Evolutionary conservation across 1,140 invertebrate species (phyloP).

Genomic region (Cephus cinctus): DNA sequence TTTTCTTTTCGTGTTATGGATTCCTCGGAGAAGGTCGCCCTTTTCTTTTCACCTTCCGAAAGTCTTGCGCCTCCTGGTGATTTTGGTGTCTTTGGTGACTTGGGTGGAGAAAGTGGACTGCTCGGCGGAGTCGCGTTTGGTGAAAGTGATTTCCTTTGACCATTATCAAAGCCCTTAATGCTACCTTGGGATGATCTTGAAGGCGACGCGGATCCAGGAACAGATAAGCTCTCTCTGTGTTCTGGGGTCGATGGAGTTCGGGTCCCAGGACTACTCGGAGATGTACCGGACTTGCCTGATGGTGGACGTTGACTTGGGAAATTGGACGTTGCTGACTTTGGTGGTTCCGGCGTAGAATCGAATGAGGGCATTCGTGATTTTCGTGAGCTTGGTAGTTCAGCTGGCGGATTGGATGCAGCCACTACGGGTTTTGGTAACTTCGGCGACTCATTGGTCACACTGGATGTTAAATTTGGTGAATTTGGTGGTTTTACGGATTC

Average conservation of each 20-base stretch:
- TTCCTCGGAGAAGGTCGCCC: conserved; percentile 31
- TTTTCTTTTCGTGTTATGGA: not conserved
- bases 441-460: too few relatives aligned
- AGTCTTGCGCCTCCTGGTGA: conserved; percentile 16
- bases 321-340: too few relatives aligned
- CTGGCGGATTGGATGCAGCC: too few relatives aligned
- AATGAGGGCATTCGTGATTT: too few relatives aligned
- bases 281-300: not conserved
- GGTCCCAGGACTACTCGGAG: not conserved
- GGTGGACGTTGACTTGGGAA: conserved; percentile 9
- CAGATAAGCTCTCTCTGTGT: conserved; percentile 5
- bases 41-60: conserved; percentile 21
- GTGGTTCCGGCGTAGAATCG: too few relatives aligned
- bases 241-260: not conserved
- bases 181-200: conserved; percentile 23
- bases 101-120: conserved; percentile 7
- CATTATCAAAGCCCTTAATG: conserved; percentile 43
- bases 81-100: conserved; percentile 19
- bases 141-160: conserved; percentile 34
- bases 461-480: too few relatives aligned
- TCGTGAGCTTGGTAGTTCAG: too few relatives aligned
- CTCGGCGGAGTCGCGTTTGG: conserved; percentile 19
- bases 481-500: too few relatives aligned
- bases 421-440: too few relatives aligned
- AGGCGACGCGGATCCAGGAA: conserved; percentile 6